These are phyloP conservation scores for Lepus timidus DNA, from an alignment of 2,113 vertebrate genomes.

Conservation along the genomic window DNA sequence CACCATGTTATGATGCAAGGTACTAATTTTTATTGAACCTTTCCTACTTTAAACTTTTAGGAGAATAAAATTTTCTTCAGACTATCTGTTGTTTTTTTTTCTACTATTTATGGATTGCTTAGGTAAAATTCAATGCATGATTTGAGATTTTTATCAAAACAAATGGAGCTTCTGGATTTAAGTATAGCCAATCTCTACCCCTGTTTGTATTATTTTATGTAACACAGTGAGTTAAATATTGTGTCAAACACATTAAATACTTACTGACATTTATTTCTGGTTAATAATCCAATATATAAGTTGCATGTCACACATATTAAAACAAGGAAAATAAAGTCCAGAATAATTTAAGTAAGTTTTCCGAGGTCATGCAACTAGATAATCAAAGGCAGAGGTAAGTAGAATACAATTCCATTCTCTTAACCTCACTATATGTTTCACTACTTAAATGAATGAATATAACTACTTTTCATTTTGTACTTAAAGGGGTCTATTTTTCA, in stretches of 20 bases:
- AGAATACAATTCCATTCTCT: background rate
- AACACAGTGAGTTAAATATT: background rate
- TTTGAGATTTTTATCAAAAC: background rate
- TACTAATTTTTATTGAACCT: background rate
- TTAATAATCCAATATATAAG: background rate
- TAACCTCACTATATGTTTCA: background rate
- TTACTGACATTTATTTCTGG: background rate
- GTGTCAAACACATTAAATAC: background rate
- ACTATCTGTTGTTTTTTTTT: background rate
- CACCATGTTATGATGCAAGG: background rate
- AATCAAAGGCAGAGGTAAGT: background rate
- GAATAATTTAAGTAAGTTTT: background rate
- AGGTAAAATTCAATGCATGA: background rate
- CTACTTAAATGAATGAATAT: background rate
- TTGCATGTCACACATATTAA: background rate
- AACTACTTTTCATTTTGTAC: background rate
- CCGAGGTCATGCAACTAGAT: background rate
- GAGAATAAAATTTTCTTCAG: background rate
- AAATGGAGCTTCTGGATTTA: background rate
- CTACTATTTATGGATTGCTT: background rate
- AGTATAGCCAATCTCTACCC: background rate
- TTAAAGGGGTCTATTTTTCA: background rate
- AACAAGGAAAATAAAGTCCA: background rate
- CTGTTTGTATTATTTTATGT: background rate
- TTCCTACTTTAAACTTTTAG: slow-evolving; percentile 5